A percentile compares a stretch with the other conserved stretches of the same genome.
phyloP scores from a whole-genome alignment of 2,113 vertebrate species.

The Poicephalus meyeri region DNA sequence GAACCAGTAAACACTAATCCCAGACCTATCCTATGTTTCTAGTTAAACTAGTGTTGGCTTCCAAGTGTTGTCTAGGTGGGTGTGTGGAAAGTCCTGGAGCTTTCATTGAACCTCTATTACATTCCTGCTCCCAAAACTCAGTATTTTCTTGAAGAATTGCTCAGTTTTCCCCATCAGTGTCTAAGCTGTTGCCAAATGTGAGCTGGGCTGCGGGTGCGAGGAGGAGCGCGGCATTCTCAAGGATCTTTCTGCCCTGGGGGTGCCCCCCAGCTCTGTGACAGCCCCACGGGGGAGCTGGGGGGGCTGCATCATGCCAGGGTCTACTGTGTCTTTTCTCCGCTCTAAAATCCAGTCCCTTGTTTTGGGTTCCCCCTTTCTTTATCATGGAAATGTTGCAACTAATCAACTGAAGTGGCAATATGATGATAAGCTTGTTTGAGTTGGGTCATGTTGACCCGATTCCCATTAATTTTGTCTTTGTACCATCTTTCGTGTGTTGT shows the following conservation, averaged over 20 bases:
- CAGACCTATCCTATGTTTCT: background rate
- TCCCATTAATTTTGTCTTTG: slow-evolving; percentile 59
- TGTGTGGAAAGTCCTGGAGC: background rate
- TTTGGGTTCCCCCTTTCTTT: slow-evolving; percentile 47
- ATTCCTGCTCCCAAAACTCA: background rate
- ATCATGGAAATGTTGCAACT: slow-evolving; percentile 68
- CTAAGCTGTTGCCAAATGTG: slow-evolving; percentile 71
- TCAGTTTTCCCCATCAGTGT: background rate
- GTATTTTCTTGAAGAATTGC: slow-evolving; percentile 1
- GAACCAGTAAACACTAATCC: slow-evolving; percentile 38
- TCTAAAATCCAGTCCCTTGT: background rate
- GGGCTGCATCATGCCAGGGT: background rate
- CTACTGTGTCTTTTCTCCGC: background rate
- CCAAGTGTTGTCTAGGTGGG: background rate
- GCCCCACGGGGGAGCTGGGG: background rate
- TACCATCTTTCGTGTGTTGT: slow-evolving; percentile 30
- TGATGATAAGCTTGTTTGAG: slow-evolving; percentile 70
- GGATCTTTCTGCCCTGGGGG: background rate
- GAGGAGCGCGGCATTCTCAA: background rate
- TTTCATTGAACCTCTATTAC: background rate
- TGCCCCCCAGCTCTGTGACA: background rate
- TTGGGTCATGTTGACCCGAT: slow-evolving; percentile 72
- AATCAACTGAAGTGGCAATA: slow-evolving; percentile 66
- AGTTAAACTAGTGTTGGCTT: background rate
- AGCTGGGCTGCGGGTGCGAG: background rate